These are phyloP conservation scores for Drosophila leontia DNA, from an alignment of 1,140 invertebrate genomes.

Conservation along the genomic window DNA sequence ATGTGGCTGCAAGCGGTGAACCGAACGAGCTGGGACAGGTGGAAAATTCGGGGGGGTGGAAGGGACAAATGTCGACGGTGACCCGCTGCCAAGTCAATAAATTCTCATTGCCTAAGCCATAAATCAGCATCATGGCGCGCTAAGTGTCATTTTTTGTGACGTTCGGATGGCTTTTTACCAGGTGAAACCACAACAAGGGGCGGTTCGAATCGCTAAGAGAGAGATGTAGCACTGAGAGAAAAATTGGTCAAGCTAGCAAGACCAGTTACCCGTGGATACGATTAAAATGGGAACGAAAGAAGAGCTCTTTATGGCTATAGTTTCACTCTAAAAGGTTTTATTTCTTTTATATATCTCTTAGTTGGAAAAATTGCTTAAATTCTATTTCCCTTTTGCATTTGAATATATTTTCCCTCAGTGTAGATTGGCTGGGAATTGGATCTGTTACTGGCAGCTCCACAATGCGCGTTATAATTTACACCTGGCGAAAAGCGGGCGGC, in stretches of 20 bases:
- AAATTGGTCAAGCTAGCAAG: no score
- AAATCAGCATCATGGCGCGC: conserved; percentile 81
- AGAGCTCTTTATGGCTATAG: not conserved
- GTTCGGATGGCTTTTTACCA: conserved; percentile 77
- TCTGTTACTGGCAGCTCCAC: conserved; percentile 63
- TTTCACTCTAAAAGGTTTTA: no score
- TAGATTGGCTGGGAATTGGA: conserved; percentile 29
- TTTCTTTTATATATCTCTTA: no score
- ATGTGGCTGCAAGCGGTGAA: conserved; percentile 6
- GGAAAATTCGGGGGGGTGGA: conserved; percentile 10
- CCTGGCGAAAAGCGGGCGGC: conserved; percentile 54
- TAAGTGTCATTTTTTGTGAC: conserved; percentile 84
- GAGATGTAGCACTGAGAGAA: conserved; percentile 12
- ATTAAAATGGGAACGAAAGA: not conserved
- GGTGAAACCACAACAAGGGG: conserved; percentile 56
- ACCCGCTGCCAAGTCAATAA: conserved; percentile 80
- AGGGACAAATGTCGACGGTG: conserved; percentile 56
- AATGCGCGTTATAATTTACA: conserved; percentile 83
- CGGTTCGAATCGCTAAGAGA: conserved; percentile 18
- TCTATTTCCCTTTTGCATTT: not conserved
- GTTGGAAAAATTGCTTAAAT: no score
- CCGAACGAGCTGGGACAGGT: not conserved
- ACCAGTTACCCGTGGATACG: no score
- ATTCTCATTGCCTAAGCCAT: conserved; percentile 83
- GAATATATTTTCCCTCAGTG: not conserved